Evolutionary conservation across 2,797 vertebrate species (phyloP).

Genomic region (Hoplostethus atlanticus): DNA sequence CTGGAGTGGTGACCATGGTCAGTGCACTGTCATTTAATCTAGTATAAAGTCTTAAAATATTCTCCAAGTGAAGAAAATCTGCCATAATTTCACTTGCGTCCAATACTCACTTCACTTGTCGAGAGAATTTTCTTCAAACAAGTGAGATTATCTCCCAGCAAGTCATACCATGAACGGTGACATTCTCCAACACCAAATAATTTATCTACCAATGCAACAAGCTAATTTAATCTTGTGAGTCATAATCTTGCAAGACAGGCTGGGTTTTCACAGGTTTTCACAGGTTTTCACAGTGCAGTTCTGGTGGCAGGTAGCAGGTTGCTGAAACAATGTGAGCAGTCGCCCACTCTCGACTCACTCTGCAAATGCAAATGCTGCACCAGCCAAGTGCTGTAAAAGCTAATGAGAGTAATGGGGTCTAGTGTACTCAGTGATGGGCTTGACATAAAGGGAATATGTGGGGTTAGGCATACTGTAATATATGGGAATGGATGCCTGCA

Average conservation of each 20-base stretch:
- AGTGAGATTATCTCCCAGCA: not conserved
- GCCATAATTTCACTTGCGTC: too few relatives aligned
- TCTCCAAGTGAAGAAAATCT: too few relatives aligned
- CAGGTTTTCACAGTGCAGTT: conserved; percentile 37
- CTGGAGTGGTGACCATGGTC: conserved; percentile 17
- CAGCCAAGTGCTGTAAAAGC: conserved; percentile 78
- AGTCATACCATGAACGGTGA: conserved; percentile 34
- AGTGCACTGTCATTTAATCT: not conserved
- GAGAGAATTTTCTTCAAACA: too few relatives aligned
- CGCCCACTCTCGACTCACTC: conserved; percentile 43
- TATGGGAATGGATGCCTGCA: conserved; percentile 74
- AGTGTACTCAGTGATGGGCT: conserved; percentile 70
- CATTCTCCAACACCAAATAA: conserved; percentile 7
- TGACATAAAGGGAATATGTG: conserved; percentile 76
- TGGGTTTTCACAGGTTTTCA: conserved; percentile 3
- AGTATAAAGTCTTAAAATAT: too few relatives aligned
- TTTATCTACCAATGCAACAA: conserved; percentile 30
- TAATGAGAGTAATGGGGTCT: conserved; percentile 80
- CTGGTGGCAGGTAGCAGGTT: conserved; percentile 35
- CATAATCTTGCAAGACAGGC: conserved; percentile 16
- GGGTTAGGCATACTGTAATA: conserved; percentile 68
- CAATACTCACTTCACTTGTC: too few relatives aligned
- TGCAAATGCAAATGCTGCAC: conserved; percentile 70
- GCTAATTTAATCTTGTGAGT: conserved; percentile 38
- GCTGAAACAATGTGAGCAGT: conserved; percentile 44